Evolutionary conservation across 2,888 invertebrate species (phyloP), one percentile per base, ranked within the genome.

Genomic region (Thera britannica): DNA sequence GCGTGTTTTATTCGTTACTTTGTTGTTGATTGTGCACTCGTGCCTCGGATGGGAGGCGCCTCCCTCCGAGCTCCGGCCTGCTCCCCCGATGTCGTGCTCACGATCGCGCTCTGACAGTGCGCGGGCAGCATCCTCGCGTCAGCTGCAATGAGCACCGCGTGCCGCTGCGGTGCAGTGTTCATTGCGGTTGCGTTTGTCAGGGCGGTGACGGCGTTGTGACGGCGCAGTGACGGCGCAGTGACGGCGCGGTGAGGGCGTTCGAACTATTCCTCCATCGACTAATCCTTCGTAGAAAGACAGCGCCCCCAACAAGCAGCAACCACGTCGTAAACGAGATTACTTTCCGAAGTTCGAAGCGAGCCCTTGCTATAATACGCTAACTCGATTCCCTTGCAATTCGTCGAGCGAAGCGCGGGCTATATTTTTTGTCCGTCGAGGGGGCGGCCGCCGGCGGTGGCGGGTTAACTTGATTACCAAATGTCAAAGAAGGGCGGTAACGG

Each of bases 381-480:
- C 86, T 85, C 82, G 80, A 88, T 88, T 87, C 83, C 75, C 68
- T 70, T 76, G 75, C 81, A 80, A 81, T 82, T 79, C 77, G 72
- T 73, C 75, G 66, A 70, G 74, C 72, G 68, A 71, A 61, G 75
- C 68, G 73, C 62, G 75, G 65, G 75, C 73, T 79, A 79, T 82
- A 79, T 82, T 80, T 79, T 77, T 78, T 77, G 62, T 75, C 73
- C 73, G 72, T 72, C 76, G 69, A 67, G 23, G 23, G 23, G 23
- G 23, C 68, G 64, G 3, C 4, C 38, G 38, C 0, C 38, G 38
- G 38, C 41, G 41, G 5, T 7, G 41, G 68, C 49, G 78, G 77
- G 78, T 80, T 84, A 85, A 87, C 83, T 84, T 79, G 81, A 86
- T 88, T 87, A 88, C 83, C 77, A 79, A 79, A 81, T 81, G 83